A percentile compares a stretch with the other conserved stretches of the same genome.
Conservation (phyloP, 1,140 invertebrate species). For the Hylaeus volcanicus region DNA sequence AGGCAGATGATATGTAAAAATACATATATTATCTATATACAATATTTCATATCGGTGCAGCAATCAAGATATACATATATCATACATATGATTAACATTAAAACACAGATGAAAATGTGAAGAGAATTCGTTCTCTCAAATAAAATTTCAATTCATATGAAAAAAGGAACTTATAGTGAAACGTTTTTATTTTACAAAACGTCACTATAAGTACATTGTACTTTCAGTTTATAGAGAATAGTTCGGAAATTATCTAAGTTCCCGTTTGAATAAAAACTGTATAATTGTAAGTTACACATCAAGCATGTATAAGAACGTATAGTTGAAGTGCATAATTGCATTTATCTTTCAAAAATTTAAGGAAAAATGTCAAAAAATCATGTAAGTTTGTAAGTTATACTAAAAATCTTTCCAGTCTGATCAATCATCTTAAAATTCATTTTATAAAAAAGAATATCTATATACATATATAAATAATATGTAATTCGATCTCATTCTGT, state of each 20-base stretch:
- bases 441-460: not conserved
- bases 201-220: slow-evolving; percentile 45
- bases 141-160: slow-evolving; percentile 21
- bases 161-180: slow-evolving; percentile 41
- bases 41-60: slow-evolving; percentile 77
- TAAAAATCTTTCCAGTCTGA: slow-evolving; percentile 20
- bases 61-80: slow-evolving; percentile 80
- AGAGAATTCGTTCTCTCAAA: slow-evolving; percentile 12
- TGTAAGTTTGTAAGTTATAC: not conserved
- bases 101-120: slow-evolving; percentile 55
- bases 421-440: not conserved
- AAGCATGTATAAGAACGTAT: slow-evolving; percentile 9
- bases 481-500: not conserved
- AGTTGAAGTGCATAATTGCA: not conserved
- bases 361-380: not conserved
- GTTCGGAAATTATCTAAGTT: slow-evolving; percentile 33
- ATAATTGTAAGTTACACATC: slow-evolving; percentile 17
- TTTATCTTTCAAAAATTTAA: slow-evolving; percentile 1
- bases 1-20: slow-evolving; percentile 80
- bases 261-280: slow-evolving; percentile 6
- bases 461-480: not conserved
- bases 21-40: slow-evolving; percentile 80
- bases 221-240: slow-evolving; percentile 41
- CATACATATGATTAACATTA: slow-evolving; percentile 74
- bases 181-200: slow-evolving; percentile 7